Percentiles rank a stretch among this genome's conserved stretches.
Evolutionary conservation across 2,888 invertebrate genomes (phyloP).

Genomic region (Notodonta dromedarius): DNA sequence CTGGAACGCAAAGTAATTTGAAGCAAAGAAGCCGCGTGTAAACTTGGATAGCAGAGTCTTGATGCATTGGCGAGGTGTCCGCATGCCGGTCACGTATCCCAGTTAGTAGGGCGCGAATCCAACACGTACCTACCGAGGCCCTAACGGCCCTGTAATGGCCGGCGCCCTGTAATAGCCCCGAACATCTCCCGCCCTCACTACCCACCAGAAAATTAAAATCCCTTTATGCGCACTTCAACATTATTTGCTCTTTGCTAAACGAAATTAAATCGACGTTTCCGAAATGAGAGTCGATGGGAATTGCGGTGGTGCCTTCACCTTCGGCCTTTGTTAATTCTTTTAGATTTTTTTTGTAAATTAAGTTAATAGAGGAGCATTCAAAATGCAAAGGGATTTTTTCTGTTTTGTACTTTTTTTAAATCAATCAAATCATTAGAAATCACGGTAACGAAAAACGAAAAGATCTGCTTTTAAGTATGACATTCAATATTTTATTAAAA

Average conservation of each 20-base stretch:
- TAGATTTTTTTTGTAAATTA: neutral
- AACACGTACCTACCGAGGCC: slow-evolving; percentile 70
- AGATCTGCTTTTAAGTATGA: too few species aligned
- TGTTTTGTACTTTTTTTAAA: too few species aligned
- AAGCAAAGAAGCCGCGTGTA: slow-evolving; percentile 39
- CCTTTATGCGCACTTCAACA: slow-evolving; percentile 42
- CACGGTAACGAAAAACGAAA: too few species aligned
- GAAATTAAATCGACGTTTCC: slow-evolving; percentile 49
- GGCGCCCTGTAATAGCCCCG: slow-evolving; percentile 64
- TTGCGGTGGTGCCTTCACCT: neutral
- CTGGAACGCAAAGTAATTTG: slow-evolving; percentile 34
- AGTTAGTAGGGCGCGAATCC: slow-evolving; percentile 77
- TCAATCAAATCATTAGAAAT: too few species aligned
- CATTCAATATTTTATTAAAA: too few species aligned
- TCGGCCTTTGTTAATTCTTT: slow-evolving; percentile 1
- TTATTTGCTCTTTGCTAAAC: slow-evolving; percentile 39
- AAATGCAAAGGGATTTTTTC: too few species aligned
- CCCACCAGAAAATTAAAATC: slow-evolving; percentile 77
- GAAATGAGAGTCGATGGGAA: slow-evolving; percentile 31
- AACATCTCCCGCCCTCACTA: slow-evolving; percentile 63
- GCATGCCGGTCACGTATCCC: slow-evolving; percentile 69
- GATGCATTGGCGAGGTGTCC: slow-evolving; percentile 47
- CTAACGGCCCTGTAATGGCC: slow-evolving; percentile 76
- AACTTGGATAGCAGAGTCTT: slow-evolving; percentile 42
- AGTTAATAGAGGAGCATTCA: neutral